These are phyloP conservation scores for Myrmecophaga tridactyla DNA, from an alignment of 2,113 vertebrate genomes.

Conservation along the genomic window DNA sequence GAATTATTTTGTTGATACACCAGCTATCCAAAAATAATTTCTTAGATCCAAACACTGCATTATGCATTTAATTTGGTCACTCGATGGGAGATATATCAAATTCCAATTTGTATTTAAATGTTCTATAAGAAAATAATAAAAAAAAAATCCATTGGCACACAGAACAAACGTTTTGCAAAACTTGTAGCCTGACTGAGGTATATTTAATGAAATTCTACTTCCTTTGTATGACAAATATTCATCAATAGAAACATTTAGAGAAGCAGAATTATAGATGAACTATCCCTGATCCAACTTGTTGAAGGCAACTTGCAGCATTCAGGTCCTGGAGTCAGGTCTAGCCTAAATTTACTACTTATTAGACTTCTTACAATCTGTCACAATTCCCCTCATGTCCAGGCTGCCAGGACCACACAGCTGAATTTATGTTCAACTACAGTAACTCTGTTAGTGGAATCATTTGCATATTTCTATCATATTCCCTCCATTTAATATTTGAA, in stretches of 20 bases:
- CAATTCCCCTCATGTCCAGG: background rate
- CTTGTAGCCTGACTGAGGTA: background rate
- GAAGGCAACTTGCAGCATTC: background rate
- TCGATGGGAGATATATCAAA: conserved; percentile 27
- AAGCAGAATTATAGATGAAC: background rate
- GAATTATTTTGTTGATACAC: conserved; percentile 33
- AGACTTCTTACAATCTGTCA: background rate
- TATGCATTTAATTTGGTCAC: conserved; percentile 26
- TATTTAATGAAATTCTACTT: background rate
- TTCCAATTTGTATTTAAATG: conserved; percentile 37
- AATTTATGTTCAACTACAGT: conserved; percentile 34
- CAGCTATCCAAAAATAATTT: background rate
- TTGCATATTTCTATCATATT: conserved; percentile 8
- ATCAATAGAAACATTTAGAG: background rate
- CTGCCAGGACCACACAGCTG: background rate
- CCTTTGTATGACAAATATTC: background rate
- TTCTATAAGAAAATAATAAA: conserved; percentile 14
- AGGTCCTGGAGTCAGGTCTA: background rate
- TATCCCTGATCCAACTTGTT: background rate
- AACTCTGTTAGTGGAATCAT: background rate
- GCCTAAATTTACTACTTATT: background rate
- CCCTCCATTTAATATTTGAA: background rate
- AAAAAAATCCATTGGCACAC: background rate
- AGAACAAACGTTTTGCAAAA: background rate
- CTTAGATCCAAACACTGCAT: conserved; percentile 3